Evolutionary conservation across 1,140 invertebrate genomes (phyloP), one percentile per base, ranked within the genome.

Genomic region (Hirudo medicinalis): DNA sequence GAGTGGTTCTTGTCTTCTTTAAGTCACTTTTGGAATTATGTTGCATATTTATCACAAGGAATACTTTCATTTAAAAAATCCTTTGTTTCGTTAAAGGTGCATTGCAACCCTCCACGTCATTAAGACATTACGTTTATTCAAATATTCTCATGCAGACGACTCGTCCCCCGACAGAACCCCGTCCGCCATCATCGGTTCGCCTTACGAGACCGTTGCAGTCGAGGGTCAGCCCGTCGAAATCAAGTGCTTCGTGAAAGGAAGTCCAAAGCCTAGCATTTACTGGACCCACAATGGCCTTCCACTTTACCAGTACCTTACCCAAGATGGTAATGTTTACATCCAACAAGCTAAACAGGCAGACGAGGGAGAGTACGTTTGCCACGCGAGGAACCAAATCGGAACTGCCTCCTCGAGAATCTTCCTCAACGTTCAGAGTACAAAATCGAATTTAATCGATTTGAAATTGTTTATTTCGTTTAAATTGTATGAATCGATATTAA

Each of bases 311-410:
- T 75, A 77, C 57, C 76, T 77, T 63, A 72, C 74, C 13, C 76
- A 78, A 54, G 73, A 76, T 4, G 78, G 43, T 15, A 49, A 49
- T 49, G 43, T 49, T 49, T 49, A 49, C 43, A 49, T 49, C 43
- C 82, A 84, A 9, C 80, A 84, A 32, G 87, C 89, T 0, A 81
- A 86, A 67, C 80, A 84, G 63, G 84, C 86, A 53, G 88, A 88
- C 74, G 86, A 86, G 43, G 92, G 92, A 9, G 84, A 87, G 74
- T 96, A 96, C 77, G 84, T 87, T 43, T 95, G 92, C 79, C 71
- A 75, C 36, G 76, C 78, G 17, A 71, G 63, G 6, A 72, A 76
- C 43, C 70, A 74, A 40, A 25, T 66, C 40, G 55, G 72, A 32
- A 72, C 73, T 20, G 77, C 75, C 54, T 67, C 76, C 29, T 72